These are phyloP conservation scores for Phylloscopus collybita DNA, from an alignment of 2,797 vertebrate species.

Conservation along the genomic window DNA sequence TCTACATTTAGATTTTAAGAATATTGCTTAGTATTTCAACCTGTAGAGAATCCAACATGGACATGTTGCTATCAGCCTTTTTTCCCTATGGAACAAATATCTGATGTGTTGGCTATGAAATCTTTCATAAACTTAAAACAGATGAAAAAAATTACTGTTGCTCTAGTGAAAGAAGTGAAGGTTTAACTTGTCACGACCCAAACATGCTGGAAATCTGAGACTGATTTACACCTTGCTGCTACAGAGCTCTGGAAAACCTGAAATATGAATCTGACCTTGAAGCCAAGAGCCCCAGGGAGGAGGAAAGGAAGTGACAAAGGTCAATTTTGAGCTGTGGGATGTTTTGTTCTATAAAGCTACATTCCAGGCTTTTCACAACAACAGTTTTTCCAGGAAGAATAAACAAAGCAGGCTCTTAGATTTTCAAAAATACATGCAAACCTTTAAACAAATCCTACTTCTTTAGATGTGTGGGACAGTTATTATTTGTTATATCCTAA, in stretches of 20 bases:
- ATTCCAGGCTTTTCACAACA: slow-evolving; percentile 11
- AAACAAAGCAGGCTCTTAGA: neutral
- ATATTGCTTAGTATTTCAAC: neutral
- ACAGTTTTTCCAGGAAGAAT: neutral
- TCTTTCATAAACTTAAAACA: neutral
- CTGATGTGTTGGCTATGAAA: neutral
- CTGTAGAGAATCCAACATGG: neutral
- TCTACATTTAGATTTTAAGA: neutral
- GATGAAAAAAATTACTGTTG: neutral
- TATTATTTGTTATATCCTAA: neutral
- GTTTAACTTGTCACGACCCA: neutral
- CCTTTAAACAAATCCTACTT: neutral
- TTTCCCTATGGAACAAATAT: neutral
- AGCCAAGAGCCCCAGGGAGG: neutral
- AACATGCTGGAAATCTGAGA: neutral
- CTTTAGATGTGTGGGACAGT: neutral
- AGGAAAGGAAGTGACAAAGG: neutral
- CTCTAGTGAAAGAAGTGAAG: neutral
- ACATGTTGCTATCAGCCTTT: neutral
- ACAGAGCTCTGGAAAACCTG: slow-evolving; percentile 26
- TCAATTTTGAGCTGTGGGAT: neutral
- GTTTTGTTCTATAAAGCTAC: neutral
- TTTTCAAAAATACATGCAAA: neutral
- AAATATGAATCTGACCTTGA: neutral
- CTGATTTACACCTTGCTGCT: neutral